Base-by-base conservation (phyloP, 2,113 vertebrate species). In the Sinocyclocheilus maitianheensis region DNA sequence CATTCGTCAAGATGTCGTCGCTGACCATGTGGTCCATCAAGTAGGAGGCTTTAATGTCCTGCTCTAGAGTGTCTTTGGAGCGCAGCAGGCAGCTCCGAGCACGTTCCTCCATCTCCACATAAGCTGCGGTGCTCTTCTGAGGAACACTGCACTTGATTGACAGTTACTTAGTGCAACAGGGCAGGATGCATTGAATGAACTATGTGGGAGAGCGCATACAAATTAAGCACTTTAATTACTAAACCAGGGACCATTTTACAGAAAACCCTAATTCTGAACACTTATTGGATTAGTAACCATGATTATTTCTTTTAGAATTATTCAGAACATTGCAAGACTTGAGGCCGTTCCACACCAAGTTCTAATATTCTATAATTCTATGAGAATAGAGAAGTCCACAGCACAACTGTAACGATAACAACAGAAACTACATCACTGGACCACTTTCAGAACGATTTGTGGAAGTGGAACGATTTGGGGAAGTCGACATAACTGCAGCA, bases 21-120 rank as follows among this genome's bases (percentile, higher is more conserved):
- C 93, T 94, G 94, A 99, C 91, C 97, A 99, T 96, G 90, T 90
- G 94, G 89, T 99, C 98, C 96, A 99, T 98, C 90, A 99, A 95
- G 84, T 97, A 97, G 34, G 93, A 85, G 20, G 97, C 95, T 89
- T 97, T 97, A 87, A 99, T 97, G 89, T 99, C 97, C 89, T 94
- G 94, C 92, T 97, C 96, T 92, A 99, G 83, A 18, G 89, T 94
- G 88, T 92, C 88, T 69, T 93, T 95, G 78, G 95, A 92, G 88
- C 92, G 95, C 90, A 97, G 92, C 89, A 99, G 95, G 89, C 93
- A 95, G 92, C 96, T 98, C 83, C 95, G 95, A 18, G 97, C 93
- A 53, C 89, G 93, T 91, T 96, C 94, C 72, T 98, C 97, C 97
- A 99, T 95, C 51, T 84, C 89, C 91, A 92, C 93, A 67, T 71